phyloP scores from a whole-genome alignment of 2,797 vertebrate genomes.

The Menidia menidia region DNA sequence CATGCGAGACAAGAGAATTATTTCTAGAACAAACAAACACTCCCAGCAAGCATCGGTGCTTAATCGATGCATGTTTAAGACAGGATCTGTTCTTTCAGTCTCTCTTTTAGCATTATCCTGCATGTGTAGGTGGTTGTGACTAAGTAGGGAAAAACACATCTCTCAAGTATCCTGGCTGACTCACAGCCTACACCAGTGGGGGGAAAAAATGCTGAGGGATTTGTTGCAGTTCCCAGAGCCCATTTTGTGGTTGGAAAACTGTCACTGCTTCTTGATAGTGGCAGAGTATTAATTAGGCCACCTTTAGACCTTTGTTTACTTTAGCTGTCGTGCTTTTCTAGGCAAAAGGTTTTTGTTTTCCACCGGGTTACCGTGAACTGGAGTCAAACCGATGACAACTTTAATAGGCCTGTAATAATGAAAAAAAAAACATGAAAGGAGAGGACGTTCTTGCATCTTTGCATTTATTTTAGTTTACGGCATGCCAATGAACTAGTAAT shows the following conservation, averaged over 20 bases:
- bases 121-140: constrained; percentile 30
- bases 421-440: background rate
- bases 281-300: constrained; percentile 41
- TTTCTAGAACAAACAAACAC: no score
- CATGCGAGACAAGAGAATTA: no score
- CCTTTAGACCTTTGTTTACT: constrained; percentile 40
- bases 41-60: no score
- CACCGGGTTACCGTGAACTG: constrained; percentile 7
- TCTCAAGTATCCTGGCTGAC: constrained; percentile 18
- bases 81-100: no score
- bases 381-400: constrained; percentile 20
- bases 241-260: constrained; percentile 38
- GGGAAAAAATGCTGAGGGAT: constrained; percentile 24
- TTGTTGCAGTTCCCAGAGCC: constrained; percentile 38
- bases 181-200: constrained; percentile 11
- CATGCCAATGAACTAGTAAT: background rate
- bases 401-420: constrained; percentile 25
- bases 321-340: constrained; percentile 31
- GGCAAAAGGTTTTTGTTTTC: constrained; percentile 10
- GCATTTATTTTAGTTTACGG: background rate
- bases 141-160: constrained; percentile 31
- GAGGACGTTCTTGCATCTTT: constrained; percentile 2
- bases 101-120: no score
- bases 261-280: constrained; percentile 28
- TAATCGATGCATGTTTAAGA: no score